Evolutionary conservation across 2,113 vertebrate genomes (phyloP).

Genomic region (Lipophrys pholis): DNA sequence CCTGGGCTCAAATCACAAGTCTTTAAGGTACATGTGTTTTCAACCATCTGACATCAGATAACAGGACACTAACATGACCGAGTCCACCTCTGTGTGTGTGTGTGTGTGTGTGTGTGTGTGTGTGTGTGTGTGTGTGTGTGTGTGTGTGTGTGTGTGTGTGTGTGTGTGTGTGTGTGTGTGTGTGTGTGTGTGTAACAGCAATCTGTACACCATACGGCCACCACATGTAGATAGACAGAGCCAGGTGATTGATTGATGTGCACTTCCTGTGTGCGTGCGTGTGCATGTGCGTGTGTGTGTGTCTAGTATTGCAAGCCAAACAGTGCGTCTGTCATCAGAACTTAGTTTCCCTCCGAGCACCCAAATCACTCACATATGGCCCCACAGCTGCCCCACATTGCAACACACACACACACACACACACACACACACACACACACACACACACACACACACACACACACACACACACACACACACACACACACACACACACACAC

Average conservation of each 20-base stretch:
- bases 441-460: constrained; percentile 3
- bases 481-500: constrained; percentile 9
- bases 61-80: constrained; percentile 40
- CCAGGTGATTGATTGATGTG: constrained; percentile 83
- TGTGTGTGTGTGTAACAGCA: constrained; percentile 3
- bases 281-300: constrained; percentile 27
- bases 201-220: constrained; percentile 69
- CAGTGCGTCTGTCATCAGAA: constrained; percentile 83
- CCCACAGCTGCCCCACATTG: constrained; percentile 65
- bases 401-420: constrained; percentile 18
- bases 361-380: constrained; percentile 84
- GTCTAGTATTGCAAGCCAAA: constrained; percentile 83
- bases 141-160: constrained; percentile 2
- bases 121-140: constrained; percentile 20
- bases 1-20: constrained; percentile 52
- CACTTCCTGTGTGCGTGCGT: constrained; percentile 60
- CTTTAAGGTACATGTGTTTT: constrained; percentile 54
- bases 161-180: constrained; percentile 17
- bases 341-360: constrained; percentile 73
- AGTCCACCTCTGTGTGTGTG: constrained; percentile 36
- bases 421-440: constrained; percentile 2
- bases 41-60: constrained; percentile 44
- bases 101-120: constrained; percentile 15
- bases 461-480: constrained; percentile 13
- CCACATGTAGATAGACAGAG: constrained; percentile 77